These are phyloP conservation scores for Myxocyprinus asiaticus DNA, from an alignment of 2,113 vertebrate genomes.

Conservation along the genomic window DNA sequence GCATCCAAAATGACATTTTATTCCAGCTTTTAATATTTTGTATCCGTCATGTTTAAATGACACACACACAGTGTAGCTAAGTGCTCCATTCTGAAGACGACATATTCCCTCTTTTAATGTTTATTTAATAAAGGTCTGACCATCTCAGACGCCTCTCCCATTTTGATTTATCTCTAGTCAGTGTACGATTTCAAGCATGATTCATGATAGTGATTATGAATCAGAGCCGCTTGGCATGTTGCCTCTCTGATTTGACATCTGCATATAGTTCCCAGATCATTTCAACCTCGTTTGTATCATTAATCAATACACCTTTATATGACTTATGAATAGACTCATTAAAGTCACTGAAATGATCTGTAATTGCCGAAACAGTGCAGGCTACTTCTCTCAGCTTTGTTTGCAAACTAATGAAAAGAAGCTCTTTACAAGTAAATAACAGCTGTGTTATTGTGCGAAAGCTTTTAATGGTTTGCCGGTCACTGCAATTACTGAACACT, in stretches of 20 bases:
- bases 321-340: background rate
- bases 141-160: background rate
- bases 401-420: background rate
- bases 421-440: background rate
- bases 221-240: slow-evolving; percentile 15
- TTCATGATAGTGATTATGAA: slow-evolving; percentile 21
- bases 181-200: background rate
- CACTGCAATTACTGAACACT: background rate
- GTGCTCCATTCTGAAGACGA: background rate
- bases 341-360: too few species aligned
- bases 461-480: slow-evolving; percentile 15
- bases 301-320: slow-evolving; percentile 16
- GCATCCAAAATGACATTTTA: background rate
- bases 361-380: background rate
- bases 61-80: too few species aligned
- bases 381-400: background rate
- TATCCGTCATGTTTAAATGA: background rate
- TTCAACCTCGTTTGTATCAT: slow-evolving; percentile 11
- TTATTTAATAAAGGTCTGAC: slow-evolving; percentile 25
- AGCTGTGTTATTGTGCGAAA: slow-evolving; percentile 2
- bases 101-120: slow-evolving; percentile 3
- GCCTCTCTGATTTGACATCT: slow-evolving; percentile 24
- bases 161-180: slow-evolving; percentile 29
- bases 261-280: background rate
- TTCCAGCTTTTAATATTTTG: background rate